These are phyloP conservation scores for Ectobius pallidus DNA, from an alignment of 2,888 invertebrate genomes.

Conservation along the genomic window DNA sequence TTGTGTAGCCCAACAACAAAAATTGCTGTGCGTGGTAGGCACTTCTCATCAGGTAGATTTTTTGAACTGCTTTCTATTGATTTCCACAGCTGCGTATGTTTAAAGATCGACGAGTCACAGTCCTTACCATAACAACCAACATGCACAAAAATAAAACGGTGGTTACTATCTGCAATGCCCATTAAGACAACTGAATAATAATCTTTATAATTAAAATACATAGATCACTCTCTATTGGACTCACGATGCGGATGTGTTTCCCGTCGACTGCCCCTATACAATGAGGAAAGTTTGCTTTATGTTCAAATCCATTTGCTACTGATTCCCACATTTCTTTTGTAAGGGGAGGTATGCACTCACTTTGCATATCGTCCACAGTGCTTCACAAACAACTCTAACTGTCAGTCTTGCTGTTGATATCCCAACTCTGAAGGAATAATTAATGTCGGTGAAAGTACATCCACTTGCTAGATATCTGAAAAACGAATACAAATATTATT, in stretches of 20 bases:
- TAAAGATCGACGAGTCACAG: background rate
- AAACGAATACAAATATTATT: too few species aligned
- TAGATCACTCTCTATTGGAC: slow-evolving; percentile 45
- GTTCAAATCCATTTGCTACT: slow-evolving; percentile 45
- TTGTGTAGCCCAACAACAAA: slow-evolving; percentile 33
- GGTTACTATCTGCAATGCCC: background rate
- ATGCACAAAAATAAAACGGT: background rate
- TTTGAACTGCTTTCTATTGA: background rate
- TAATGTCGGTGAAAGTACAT: slow-evolving; percentile 45
- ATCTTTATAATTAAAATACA: slow-evolving; percentile 43
- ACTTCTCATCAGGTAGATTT: background rate
- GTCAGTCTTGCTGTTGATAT: slow-evolving; percentile 44
- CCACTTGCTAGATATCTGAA: slow-evolving; percentile 46
- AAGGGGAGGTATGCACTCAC: slow-evolving; percentile 43
- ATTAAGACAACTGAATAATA: background rate
- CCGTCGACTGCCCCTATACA: slow-evolving; percentile 46
- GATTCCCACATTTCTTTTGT: slow-evolving; percentile 41
- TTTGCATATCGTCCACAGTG: slow-evolving; percentile 43
- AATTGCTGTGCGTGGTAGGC: background rate
- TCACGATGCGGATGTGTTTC: slow-evolving; percentile 44
- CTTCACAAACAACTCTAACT: slow-evolving; percentile 44
- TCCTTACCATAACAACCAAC: background rate
- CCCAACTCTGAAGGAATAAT: slow-evolving; percentile 44
- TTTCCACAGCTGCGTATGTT: background rate
- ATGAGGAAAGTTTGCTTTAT: slow-evolving; percentile 45